These are phyloP conservation scores for Pseudopodoces humilis DNA, from an alignment of 2,113 vertebrate genomes.

Conservation along the genomic window DNA sequence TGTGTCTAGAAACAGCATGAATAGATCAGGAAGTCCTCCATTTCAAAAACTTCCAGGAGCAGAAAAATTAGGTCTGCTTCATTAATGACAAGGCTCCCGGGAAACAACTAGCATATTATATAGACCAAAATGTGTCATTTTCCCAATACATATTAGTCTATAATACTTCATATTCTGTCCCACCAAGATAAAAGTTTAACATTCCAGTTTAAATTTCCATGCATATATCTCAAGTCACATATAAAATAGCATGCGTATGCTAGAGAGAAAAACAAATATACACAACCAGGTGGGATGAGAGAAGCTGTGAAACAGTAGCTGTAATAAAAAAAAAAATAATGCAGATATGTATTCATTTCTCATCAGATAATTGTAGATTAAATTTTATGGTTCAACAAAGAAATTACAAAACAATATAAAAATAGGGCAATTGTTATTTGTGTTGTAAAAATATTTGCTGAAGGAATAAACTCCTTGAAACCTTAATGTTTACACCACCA, in stretches of 20 bases:
- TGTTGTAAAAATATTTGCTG: slow-evolving; percentile 30
- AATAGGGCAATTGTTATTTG: background rate
- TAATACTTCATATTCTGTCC: background rate
- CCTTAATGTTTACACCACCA: background rate
- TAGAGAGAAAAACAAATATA: background rate
- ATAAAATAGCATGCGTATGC: background rate
- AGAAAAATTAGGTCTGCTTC: background rate
- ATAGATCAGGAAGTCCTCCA: background rate
- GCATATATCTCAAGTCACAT: background rate
- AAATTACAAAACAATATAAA: background rate
- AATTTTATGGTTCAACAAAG: background rate
- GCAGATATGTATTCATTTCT: background rate
- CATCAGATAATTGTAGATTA: background rate
- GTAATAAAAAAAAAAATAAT: background rate
- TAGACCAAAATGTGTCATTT: background rate
- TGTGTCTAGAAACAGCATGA: background rate
- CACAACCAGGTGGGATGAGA: background rate
- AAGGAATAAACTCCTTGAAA: slow-evolving; percentile 31
- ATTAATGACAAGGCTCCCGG: background rate
- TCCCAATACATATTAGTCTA: background rate
- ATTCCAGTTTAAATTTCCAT: background rate
- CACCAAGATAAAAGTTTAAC: background rate
- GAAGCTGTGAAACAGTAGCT: background rate
- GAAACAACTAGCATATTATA: background rate
- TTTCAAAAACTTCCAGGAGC: background rate